Evolutionary conservation across 1,140 invertebrate genomes (phyloP).

Genomic region (Scaptomyza hsui): DNA sequence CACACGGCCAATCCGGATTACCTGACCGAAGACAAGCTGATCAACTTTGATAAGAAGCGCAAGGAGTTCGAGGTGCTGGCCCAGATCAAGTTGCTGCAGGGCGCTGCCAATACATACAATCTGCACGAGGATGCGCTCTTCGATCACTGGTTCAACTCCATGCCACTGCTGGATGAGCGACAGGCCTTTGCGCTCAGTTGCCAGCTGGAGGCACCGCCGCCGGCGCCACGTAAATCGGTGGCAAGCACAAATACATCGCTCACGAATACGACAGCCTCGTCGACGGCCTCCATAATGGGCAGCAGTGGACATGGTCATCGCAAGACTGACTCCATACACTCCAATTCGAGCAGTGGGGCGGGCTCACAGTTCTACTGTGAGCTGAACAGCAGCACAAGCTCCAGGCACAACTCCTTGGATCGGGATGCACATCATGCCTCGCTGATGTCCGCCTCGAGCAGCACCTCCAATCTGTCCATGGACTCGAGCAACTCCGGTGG

Average conservation of each 20-base stretch:
- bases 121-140: conserved; percentile 93
- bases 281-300: conserved; percentile 63
- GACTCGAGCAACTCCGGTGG: conserved; percentile 83
- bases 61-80: conserved; percentile 99
- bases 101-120: conserved; percentile 98
- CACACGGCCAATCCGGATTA: conserved; percentile 97
- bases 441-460: conserved; percentile 91
- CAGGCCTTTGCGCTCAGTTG: conserved; percentile 96
- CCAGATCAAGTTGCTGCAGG: conserved; percentile 97
- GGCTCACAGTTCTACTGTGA: conserved; percentile 90
- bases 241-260: conserved; percentile 71
- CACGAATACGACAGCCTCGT: conserved; percentile 84
- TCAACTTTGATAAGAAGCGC: conserved; percentile 99
- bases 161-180: conserved; percentile 94
- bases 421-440: conserved; percentile 90
- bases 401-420: conserved; percentile 91
- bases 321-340: conserved; percentile 96
- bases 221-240: conserved; percentile 74
- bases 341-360: conserved; percentile 93
- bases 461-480: conserved; percentile 86
- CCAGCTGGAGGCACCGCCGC: conserved; percentile 91
- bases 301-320: conserved; percentile 86
- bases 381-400: conserved; percentile 85
- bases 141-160: conserved; percentile 96
- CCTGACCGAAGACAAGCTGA: conserved; percentile 91